Evolutionary conservation across 2,888 invertebrate species (phyloP).

Genomic region (Cyclophora punctaria): DNA sequence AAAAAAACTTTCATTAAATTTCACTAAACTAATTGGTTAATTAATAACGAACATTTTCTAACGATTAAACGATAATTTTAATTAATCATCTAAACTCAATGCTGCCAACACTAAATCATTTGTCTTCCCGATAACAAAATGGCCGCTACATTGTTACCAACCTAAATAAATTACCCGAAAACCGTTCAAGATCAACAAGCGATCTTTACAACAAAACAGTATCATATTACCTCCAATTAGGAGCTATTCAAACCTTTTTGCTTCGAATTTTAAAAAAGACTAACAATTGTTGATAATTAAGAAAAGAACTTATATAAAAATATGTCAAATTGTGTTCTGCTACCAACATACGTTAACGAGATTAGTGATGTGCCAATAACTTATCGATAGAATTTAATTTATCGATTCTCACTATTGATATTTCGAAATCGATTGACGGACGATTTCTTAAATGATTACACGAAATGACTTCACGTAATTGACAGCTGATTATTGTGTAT

Average conservation of each 20-base stretch:
- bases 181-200: not conserved
- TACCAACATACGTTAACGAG: slow-evolving; percentile 56
- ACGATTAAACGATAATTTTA: slow-evolving; percentile 33
- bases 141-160: slow-evolving; percentile 49
- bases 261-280: slow-evolving; percentile 42
- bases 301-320: slow-evolving; percentile 62
- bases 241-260: slow-evolving; percentile 68
- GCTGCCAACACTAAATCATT: slow-evolving; percentile 52
- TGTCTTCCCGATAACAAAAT: slow-evolving; percentile 54
- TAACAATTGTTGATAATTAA: slow-evolving; percentile 68
- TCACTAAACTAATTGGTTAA: slow-evolving; percentile 17
- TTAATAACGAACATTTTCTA: slow-evolving; percentile 20
- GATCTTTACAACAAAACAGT: slow-evolving; percentile 44
- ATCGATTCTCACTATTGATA: slow-evolving; percentile 19
- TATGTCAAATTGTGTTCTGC: slow-evolving; percentile 38
- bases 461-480: not conserved
- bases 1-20: not conserved
- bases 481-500: no score
- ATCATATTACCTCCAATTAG: slow-evolving; percentile 74
- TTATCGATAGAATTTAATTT: slow-evolving; percentile 7
- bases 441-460: slow-evolving; percentile 1
- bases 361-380: slow-evolving; percentile 41
- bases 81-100: slow-evolving; percentile 52
- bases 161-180: slow-evolving; percentile 40
- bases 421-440: slow-evolving; percentile 21